A percentile compares a stretch with the other conserved stretches of the same genome.
phyloP scores from a whole-genome alignment of 1,140 invertebrate species.

The Caerostris darwini region DNA sequence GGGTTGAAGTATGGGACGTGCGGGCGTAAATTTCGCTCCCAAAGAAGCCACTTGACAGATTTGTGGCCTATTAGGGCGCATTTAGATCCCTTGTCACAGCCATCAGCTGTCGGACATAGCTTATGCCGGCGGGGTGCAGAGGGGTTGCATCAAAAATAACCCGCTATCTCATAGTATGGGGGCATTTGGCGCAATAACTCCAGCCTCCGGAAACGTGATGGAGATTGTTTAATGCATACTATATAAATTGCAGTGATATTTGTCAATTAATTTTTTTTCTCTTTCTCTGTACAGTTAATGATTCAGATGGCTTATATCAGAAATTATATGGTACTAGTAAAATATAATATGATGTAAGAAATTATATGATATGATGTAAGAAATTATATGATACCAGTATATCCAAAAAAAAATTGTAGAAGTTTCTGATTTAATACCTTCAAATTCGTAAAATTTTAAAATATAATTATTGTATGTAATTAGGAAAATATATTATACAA shows the following conservation, averaged over 20 bases:
- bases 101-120: constrained; percentile 77
- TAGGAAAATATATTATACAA: too few species aligned
- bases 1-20: constrained; percentile 58
- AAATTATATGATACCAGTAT: too few species aligned
- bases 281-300: neutral
- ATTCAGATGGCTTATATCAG: neutral
- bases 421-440: too few species aligned
- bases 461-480: too few species aligned
- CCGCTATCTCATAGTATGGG: constrained; percentile 4
- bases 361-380: too few species aligned
- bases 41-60: constrained; percentile 73
- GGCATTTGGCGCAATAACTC: neutral
- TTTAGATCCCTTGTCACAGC: constrained; percentile 77
- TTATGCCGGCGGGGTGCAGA: constrained; percentile 50
- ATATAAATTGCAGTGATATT: neutral
- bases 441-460: too few species aligned
- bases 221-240: neutral
- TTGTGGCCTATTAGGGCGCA: constrained; percentile 76
- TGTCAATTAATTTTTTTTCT: neutral
- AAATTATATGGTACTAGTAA: too few species aligned
- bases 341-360: too few species aligned
- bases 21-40: constrained; percentile 68
- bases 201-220: neutral
- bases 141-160: constrained; percentile 71
- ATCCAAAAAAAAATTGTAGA: too few species aligned